These are phyloP conservation scores for Eurytoma adleriae DNA, from an alignment of 2,888 invertebrate species.

Conservation along the genomic window DNA sequence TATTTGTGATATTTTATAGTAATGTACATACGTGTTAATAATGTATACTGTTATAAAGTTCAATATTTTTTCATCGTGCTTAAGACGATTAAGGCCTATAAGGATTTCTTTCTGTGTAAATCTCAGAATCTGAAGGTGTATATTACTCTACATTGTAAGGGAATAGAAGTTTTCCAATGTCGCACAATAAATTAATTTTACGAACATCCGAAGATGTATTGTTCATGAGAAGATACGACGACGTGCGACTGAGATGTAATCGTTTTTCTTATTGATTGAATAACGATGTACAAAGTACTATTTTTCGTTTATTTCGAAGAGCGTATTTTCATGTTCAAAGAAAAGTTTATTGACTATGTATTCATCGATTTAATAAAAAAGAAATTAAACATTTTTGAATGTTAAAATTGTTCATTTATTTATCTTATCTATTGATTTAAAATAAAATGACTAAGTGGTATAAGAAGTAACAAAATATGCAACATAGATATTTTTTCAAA, in stretches of 20 bases:
- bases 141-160: conserved; percentile 15
- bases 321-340: conserved; percentile 47
- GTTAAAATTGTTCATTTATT: conserved; percentile 7
- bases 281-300: conserved; percentile 46
- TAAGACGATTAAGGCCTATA: conserved; percentile 33
- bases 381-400: conserved; percentile 14
- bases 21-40: conserved; percentile 63
- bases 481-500: too few species aligned
- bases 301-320: conserved; percentile 48
- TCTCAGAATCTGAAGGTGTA: conserved; percentile 2
- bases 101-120: conserved; percentile 27
- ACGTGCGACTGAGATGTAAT: conserved; percentile 27
- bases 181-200: conserved; percentile 37
- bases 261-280: conserved; percentile 26
- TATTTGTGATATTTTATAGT: conserved; percentile 66
- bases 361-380: conserved; percentile 47
- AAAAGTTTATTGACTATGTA: conserved; percentile 38
- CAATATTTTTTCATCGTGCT: conserved; percentile 56
- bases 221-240: conserved; percentile 6
- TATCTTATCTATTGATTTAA: background rate
- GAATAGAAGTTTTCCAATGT: conserved; percentile 6
- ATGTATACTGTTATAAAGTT: conserved; percentile 63
- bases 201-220: conserved; percentile 4
- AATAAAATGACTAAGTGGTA: background rate
- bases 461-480: background rate